Evolutionary conservation across 30 jellyfish, hydroid and myxozoan genomes (phyloP), one percentile per base, ranked within the genome.

Genomic region (Chrysaora quinquecirrha): DNA sequence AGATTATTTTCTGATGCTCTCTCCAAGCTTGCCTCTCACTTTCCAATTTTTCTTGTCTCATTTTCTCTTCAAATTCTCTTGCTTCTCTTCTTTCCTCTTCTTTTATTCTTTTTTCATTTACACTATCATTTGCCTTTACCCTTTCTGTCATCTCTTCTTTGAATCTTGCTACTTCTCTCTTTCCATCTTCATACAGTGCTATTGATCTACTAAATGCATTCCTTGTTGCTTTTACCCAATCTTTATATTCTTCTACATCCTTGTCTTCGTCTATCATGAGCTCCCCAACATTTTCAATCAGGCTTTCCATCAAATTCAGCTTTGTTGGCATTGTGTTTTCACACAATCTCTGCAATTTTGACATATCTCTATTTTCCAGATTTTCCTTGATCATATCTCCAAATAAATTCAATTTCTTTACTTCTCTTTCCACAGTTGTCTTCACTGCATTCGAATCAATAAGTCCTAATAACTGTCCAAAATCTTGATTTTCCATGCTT

Each of bases 31-130:
- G 74, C 38, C 68, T 71, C 14, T 83, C 83, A 25, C 2, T 31
- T 84, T 60, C 73, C 75, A 84, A 7, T 29, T 82, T 78, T 30
- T 47, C 29, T 65, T 54, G 34, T n/a, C 35, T 9, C 48, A 11
- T 1, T 18, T 62, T 65, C 25, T 63, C 89, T 10, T 78, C 72
- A 14, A 60, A 50, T 28, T 73, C 73, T 62, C 73, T 3, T 73
- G 48, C 34, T 63, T 65, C 73, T 63, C 56, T 62, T 38, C 89
- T 78, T 61, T 63, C 89, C 14, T 78, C 89, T 82, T 78, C 89
- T 48, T 62, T 63, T 21, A 31, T 78, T 78, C 63, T 78, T 62
- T 82, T 78, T 30, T 78, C 89, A 34, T 78, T 34, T 16, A 20
- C 19, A 30, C 14, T 7, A 30, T 14, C 65, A 14, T 33, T 75